phyloP scores from a whole-genome alignment of 2,888 invertebrate genomes.

The Apamea monoglypha region DNA sequence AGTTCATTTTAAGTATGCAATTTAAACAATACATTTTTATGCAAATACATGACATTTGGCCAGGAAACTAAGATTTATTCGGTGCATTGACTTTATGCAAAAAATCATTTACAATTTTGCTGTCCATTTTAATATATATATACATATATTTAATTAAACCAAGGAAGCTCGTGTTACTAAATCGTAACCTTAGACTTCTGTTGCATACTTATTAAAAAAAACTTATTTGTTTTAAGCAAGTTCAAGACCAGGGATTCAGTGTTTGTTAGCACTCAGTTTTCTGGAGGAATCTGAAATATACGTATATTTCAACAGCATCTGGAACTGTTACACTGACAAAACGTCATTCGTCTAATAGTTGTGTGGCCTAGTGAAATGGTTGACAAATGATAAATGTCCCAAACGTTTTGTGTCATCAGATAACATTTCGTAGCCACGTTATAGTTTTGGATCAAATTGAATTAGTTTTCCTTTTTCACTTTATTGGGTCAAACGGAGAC shows the following conservation, averaged over 20 bases:
- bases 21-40: conserved; percentile 5
- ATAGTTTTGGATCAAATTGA: not conserved
- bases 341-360: too few species aligned
- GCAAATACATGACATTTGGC: conserved; percentile 8
- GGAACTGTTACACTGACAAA: too few species aligned
- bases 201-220: too few species aligned
- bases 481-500: not conserved
- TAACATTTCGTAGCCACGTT: not conserved
- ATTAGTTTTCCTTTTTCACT: not conserved
- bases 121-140: conserved; percentile 1
- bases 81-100: conserved; percentile 14
- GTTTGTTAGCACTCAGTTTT: too few species aligned
- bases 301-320: too few species aligned
- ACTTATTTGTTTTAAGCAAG: too few species aligned
- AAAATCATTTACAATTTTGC: not conserved
- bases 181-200: too few species aligned
- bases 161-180: conserved; percentile 4
- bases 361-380: too few species aligned
- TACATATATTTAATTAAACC: conserved; percentile 5
- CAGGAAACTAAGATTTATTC: conserved; percentile 16
- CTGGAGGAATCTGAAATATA: too few species aligned
- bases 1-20: not conserved
- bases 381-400: too few species aligned
- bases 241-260: too few species aligned
- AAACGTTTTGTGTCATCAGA: too few species aligned